Evolutionary conservation across 2,888 invertebrate genomes (phyloP).

Genomic region (Coenonympha arcania): DNA sequence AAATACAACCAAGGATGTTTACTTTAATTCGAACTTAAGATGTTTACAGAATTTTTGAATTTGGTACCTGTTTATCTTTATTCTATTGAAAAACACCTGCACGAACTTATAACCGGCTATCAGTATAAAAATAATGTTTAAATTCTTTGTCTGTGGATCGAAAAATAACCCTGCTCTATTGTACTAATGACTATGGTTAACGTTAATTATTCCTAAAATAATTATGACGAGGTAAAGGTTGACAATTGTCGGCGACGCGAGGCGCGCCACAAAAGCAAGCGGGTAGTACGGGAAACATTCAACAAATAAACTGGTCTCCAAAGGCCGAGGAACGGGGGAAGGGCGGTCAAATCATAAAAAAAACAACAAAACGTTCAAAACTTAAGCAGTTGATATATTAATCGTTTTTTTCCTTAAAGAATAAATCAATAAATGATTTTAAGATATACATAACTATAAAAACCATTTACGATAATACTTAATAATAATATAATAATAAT

Average conservation of each 20-base stretch:
- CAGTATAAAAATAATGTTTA: slow-evolving; percentile 73
- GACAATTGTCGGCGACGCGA: slow-evolving; percentile 59
- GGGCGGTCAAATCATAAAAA: slow-evolving; percentile 49
- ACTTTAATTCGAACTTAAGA: slow-evolving; percentile 56
- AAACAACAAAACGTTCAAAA: slow-evolving; percentile 70
- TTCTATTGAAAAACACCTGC: slow-evolving; percentile 65
- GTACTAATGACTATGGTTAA: slow-evolving; percentile 73
- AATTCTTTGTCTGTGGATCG: slow-evolving; percentile 72
- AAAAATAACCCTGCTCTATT: slow-evolving; percentile 75
- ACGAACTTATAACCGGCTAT: slow-evolving; percentile 71
- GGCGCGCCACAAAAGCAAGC: slow-evolving; percentile 46
- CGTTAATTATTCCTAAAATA: slow-evolving; percentile 72
- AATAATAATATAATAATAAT: slow-evolving; percentile 74
- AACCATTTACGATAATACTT: slow-evolving; percentile 75
- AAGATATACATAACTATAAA: slow-evolving; percentile 75
- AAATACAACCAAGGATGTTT: slow-evolving; percentile 65
- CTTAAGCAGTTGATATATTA: slow-evolving; percentile 75
- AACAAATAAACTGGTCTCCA: slow-evolving; percentile 45
- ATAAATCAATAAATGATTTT: slow-evolving; percentile 75
- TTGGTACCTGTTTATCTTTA: slow-evolving; percentile 50
- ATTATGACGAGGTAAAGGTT: slow-evolving; percentile 71
- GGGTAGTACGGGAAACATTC: slow-evolving; percentile 42
- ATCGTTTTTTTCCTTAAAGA: slow-evolving; percentile 72
- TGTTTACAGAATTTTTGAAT: slow-evolving; percentile 63
- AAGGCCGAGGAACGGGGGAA: slow-evolving; percentile 52